Evolutionary conservation across 2,113 vertebrate species (phyloP).

Genomic region (Panthera tigris): DNA sequence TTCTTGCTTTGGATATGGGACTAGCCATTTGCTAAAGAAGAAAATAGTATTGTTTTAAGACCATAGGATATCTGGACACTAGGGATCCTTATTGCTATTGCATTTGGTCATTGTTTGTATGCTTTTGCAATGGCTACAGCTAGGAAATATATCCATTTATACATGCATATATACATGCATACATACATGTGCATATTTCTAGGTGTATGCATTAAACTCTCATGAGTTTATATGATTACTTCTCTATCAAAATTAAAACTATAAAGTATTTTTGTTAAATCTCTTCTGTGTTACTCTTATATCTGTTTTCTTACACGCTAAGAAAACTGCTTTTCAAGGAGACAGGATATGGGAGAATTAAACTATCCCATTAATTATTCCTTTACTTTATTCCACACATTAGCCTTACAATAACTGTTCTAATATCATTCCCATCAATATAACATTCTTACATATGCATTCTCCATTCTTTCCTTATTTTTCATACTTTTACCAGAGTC

Average conservation of each 20-base stretch:
- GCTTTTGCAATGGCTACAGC: neutral
- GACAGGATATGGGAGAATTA: neutral
- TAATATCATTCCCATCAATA: neutral
- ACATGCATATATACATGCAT: neutral
- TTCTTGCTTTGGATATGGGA: neutral
- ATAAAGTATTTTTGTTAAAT: neutral
- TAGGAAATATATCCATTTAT: neutral
- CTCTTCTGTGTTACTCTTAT: neutral
- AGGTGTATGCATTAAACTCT: neutral
- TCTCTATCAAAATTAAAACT: neutral
- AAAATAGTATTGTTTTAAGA: neutral
- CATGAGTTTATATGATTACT: neutral
- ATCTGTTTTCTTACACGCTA: neutral
- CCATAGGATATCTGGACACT: neutral
- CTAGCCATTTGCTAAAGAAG: neutral
- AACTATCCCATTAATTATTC: neutral
- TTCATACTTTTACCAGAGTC: neutral
- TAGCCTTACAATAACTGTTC: neutral
- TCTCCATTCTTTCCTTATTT: neutral
- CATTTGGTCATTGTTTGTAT: neutral
- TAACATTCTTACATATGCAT: neutral
- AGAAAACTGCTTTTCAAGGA: neutral
- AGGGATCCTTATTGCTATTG: neutral
- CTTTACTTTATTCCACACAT: neutral
- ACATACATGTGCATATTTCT: neutral